Conservation (phyloP, 1,140 invertebrate species). For the Rhopalosiphum maidis region DNA sequence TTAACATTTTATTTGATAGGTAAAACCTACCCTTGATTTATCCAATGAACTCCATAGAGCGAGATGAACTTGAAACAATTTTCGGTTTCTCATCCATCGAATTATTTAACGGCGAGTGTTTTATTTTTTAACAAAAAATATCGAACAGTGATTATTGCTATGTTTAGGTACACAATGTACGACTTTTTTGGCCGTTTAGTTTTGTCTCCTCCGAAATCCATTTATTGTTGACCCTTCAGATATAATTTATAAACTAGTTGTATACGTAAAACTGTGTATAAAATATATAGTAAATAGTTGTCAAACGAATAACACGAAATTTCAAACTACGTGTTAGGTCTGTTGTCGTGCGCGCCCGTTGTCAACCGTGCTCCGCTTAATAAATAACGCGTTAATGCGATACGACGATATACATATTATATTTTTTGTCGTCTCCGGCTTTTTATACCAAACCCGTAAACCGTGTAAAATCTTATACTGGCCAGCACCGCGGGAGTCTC, state of each 20-base stretch:
- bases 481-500: background rate
- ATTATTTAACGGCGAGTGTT: background rate
- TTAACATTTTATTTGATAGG: background rate
- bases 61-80: no score
- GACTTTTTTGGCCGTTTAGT: background rate
- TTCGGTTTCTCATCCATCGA: no score
- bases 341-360: background rate
- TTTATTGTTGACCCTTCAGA: background rate
- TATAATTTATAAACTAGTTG: background rate
- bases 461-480: background rate
- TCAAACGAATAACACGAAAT: background rate
- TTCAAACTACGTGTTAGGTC: constrained; percentile 21
- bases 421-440: constrained; percentile 11
- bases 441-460: background rate
- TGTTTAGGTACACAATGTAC: no score
- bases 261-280: background rate
- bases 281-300: background rate
- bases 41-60: background rate
- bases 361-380: constrained; percentile 41
- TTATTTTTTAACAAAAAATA: background rate
- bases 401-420: background rate
- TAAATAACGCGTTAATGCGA: constrained; percentile 43
- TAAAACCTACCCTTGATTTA: background rate
- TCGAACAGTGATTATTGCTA: background rate
- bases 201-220: background rate